Percentiles rank a stretch among this genome's conserved stretches.
Evolutionary conservation across 2,888 invertebrate species (phyloP).

Genomic region (Mantis religiosa): DNA sequence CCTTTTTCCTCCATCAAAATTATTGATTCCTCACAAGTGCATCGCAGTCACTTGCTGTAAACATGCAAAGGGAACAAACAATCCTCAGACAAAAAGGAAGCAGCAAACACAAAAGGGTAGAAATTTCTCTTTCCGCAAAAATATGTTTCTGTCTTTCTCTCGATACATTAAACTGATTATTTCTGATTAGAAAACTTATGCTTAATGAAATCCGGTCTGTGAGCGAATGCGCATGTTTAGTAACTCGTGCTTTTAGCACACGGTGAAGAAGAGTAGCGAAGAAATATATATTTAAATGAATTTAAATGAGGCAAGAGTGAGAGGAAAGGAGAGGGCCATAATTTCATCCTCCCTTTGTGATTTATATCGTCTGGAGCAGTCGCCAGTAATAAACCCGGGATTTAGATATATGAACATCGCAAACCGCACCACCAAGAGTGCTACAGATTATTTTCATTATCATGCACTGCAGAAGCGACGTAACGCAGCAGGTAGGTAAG

Average conservation of each 20-base stretch:
- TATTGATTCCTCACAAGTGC: background rate
- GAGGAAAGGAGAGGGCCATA: background rate
- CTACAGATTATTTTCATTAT: background rate
- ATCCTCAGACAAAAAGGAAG: background rate
- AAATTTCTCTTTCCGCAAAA: background rate
- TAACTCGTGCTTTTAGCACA: background rate
- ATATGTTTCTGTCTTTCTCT: background rate
- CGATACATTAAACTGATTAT: background rate
- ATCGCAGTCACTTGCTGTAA: background rate
- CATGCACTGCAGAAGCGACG: background rate
- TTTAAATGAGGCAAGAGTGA: background rate
- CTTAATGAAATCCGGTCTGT: background rate
- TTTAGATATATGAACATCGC: background rate
- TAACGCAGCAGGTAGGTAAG: background rate
- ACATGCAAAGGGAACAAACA: background rate
- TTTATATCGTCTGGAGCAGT: background rate
- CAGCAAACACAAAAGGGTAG: background rate
- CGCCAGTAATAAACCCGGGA: background rate
- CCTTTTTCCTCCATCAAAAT: background rate
- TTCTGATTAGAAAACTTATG: background rate
- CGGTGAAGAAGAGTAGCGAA: background rate
- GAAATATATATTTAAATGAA: background rate
- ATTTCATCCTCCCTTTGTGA: background rate
- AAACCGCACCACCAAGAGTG: background rate
- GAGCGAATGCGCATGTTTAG: background rate